These are phyloP conservation scores for Brachionus manjavacas DNA, from an alignment of 1,140 invertebrate species.

Conservation along the genomic window DNA sequence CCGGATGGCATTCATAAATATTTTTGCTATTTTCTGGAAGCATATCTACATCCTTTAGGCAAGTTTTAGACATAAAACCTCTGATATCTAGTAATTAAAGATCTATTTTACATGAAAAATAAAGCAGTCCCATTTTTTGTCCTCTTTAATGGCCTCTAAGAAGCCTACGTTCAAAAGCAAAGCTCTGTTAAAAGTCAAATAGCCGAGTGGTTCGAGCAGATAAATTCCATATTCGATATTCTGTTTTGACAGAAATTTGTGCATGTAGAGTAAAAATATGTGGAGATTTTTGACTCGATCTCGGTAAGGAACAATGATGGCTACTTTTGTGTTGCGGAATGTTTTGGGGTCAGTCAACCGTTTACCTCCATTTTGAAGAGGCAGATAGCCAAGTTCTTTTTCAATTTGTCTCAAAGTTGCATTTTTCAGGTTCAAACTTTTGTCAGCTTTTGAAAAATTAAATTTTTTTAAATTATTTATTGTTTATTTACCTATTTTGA, in stretches of 20 bases:
- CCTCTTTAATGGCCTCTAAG: slow-evolving; percentile 72
- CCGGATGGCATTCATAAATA: not conserved
- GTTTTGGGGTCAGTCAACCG: slow-evolving; percentile 60
- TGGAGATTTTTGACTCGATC: slow-evolving; percentile 72
- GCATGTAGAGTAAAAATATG: slow-evolving; percentile 77
- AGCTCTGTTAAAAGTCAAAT: slow-evolving; percentile 74
- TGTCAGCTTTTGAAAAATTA: not conserved
- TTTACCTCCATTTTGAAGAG: slow-evolving; percentile 69
- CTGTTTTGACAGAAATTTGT: slow-evolving; percentile 79
- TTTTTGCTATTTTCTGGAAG: slow-evolving; percentile 22
- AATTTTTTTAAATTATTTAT: not conserved
- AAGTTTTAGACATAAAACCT: too few relatives aligned
- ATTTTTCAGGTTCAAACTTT: not conserved
- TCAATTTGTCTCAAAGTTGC: not conserved
- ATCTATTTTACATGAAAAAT: slow-evolving; percentile 1
- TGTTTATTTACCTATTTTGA: slow-evolving; percentile 3
- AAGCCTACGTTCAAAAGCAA: slow-evolving; percentile 90
- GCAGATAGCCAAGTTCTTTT: slow-evolving; percentile 67
- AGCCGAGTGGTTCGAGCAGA: slow-evolving; percentile 68
- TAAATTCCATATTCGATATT: slow-evolving; percentile 81
- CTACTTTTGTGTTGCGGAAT: slow-evolving; percentile 58
- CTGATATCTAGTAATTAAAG: too few relatives aligned
- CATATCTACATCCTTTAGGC: slow-evolving; percentile 22
- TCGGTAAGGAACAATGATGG: slow-evolving; percentile 80
- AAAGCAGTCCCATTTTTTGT: slow-evolving; percentile 51